Base-by-base conservation (phyloP, 2,113 vertebrate genomes). In the Planiliza haematocheilus region DNA sequence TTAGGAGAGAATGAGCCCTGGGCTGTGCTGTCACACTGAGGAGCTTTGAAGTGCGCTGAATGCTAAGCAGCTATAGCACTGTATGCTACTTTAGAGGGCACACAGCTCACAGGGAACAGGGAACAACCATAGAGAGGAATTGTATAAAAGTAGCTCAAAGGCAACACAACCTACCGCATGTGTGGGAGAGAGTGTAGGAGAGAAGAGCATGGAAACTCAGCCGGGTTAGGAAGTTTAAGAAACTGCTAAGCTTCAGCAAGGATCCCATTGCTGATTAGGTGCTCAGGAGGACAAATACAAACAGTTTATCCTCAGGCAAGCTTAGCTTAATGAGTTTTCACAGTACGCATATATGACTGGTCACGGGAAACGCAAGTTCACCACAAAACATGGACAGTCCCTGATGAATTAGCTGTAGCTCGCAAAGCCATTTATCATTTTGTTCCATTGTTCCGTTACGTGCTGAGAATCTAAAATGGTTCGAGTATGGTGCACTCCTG, bases 1-100 rank as follows among this genome's bases (percentile, higher is more conserved):
- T 92, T 92, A 92, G 83, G 58, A 79, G 76, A 74, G 84, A 92
- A 90, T 86, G 83, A 90, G 88, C 87, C 88, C 77, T 66, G 84
- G 87, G 90, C 78, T 84, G 70, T 60, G 67, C 90, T 83, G 87
- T 86, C 90, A 88, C 76, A 83, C 30, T 11, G 74, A 82, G 79
- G 83, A 49, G 83, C 88, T 91, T 91, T 90, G 88, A 91, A 88
- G 88, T 86, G 79, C 16, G 58, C 75, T 75, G 85, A 86, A 90
- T 91, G 79, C 79, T 86, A 87, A 91, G 81, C 78, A 91, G 90
- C 74, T 77, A 71, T 60, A 70, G 46, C 77, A 63, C 78, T 75
- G 65, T 65, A 61, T 70, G 63, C 63, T 73, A 20, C 72, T 77
- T 79, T 73, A 68, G 85, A 84, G 74, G 79, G 76, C 83, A 74